phyloP scores from a whole-genome alignment of 1,140 invertebrate genomes.

The Zaprionus inermis region DNA sequence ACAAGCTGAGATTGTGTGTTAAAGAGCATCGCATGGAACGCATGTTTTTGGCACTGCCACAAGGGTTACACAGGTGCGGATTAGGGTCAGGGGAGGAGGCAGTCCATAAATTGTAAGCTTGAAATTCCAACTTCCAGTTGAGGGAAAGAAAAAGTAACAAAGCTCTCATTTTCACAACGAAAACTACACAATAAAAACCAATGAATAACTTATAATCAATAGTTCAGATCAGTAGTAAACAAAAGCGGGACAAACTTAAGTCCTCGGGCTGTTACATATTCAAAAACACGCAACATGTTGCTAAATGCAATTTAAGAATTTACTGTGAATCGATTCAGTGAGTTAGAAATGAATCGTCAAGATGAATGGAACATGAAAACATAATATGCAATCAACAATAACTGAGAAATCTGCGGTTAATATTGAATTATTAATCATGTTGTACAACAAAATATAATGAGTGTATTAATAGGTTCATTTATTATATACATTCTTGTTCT shows the following conservation, averaged over 20 bases:
- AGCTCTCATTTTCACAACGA: not conserved
- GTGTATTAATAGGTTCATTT: not conserved
- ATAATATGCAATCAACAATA: not conserved
- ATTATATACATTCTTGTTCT: no score
- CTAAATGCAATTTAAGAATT: conserved; percentile 1
- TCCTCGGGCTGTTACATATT: no score
- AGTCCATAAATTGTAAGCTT: conserved; percentile 45
- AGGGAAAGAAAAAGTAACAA: conserved; percentile 8
- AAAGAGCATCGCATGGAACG: conserved; percentile 51
- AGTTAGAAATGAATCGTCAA: not conserved
- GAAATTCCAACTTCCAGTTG: conserved; percentile 23
- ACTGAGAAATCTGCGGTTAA: not conserved
- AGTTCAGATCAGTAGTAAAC: not conserved
- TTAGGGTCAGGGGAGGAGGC: conserved; percentile 61
- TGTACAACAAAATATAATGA: not conserved
- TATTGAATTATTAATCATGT: not conserved
- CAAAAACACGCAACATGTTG: not conserved
- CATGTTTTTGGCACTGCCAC: conserved; percentile 54
- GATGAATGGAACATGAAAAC: conserved; percentile 1
- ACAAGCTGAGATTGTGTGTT: conserved; percentile 27
- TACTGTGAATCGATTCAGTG: not conserved
- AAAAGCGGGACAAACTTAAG: no score
- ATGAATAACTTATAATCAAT: conserved; percentile 4
- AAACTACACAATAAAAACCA: conserved; percentile 17
- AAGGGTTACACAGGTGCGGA: conserved; percentile 66